phyloP scores from a whole-genome alignment of 2,797 vertebrate species.

The Scomberomorus guttatus region DNA sequence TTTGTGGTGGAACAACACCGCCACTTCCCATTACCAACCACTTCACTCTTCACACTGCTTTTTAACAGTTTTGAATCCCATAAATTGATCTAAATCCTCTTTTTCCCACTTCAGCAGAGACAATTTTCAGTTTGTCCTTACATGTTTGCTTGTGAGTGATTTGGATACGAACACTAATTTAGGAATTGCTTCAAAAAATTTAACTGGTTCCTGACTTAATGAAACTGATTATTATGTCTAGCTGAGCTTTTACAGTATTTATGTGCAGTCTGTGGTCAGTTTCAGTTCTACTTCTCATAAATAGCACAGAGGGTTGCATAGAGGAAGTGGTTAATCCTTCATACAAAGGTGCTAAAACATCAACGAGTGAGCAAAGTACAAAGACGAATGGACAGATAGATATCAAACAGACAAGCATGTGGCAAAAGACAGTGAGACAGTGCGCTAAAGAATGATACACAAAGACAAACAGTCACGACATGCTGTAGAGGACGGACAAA shows the following conservation, averaged over 20 bases:
- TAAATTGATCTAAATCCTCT: not conserved
- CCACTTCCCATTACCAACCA: not conserved
- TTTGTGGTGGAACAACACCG: not conserved
- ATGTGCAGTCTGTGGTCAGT: not conserved
- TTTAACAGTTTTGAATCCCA: not conserved
- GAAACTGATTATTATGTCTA: not conserved
- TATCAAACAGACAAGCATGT: not conserved
- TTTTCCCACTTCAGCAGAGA: not conserved
- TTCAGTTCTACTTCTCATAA: constrained; percentile 58
- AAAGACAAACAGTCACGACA: not conserved
- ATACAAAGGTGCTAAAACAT: not conserved
- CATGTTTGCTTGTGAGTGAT: not conserved
- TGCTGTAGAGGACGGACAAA: not conserved
- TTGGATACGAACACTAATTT: not conserved
- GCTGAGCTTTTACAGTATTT: not conserved
- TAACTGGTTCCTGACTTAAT: not conserved
- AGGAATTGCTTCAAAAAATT: not conserved
- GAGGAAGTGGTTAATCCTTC: constrained; percentile 4
- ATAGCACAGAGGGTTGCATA: not conserved
- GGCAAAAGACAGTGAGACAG: not conserved
- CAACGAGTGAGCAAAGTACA: not conserved
- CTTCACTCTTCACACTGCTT: not conserved
- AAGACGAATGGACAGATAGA: too few species aligned
- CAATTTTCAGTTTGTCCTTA: not conserved
- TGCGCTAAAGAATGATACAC: not conserved